Conservation (phyloP, 2,888 invertebrate genomes). For the Cheilosia vernalis region DNA sequence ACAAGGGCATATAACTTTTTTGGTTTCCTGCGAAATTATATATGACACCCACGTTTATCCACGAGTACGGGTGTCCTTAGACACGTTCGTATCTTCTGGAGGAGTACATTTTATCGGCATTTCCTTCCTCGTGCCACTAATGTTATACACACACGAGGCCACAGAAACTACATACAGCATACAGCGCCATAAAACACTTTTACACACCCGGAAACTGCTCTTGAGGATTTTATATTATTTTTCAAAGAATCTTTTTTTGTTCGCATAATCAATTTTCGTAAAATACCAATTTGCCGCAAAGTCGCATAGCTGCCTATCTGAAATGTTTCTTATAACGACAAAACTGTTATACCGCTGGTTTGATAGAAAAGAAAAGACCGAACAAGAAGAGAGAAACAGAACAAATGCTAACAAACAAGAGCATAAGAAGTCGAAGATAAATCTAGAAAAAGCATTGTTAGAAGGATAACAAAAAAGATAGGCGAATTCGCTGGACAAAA, state of each 20-base stretch:
- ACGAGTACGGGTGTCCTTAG: constrained; percentile 60
- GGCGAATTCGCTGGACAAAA: constrained; percentile 25
- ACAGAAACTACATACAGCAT: constrained; percentile 29
- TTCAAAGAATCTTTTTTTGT: constrained; percentile 26
- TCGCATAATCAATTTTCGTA: constrained; percentile 40
- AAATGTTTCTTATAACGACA: constrained; percentile 41
- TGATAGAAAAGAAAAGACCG: constrained; percentile 2
- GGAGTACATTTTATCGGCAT: constrained; percentile 61
- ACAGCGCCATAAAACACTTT: constrained; percentile 27
- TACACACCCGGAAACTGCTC: constrained; percentile 59
- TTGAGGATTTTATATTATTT: constrained; percentile 49
- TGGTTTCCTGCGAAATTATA: constrained; percentile 47
- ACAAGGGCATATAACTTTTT: constrained; percentile 52
- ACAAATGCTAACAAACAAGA: constrained; percentile 39
- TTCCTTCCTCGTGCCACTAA: constrained; percentile 50
- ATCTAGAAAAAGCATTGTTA: constrained; percentile 20
- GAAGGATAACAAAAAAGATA: constrained; percentile 30
- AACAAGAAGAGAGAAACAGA: constrained; percentile 27
- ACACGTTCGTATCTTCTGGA: constrained; percentile 30
- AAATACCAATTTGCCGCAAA: not conserved
- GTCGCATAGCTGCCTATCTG: no score
- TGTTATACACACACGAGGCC: constrained; percentile 57
- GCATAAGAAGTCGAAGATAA: constrained; percentile 8
- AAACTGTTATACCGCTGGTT: constrained; percentile 62
- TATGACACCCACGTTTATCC: constrained; percentile 66